These are phyloP conservation scores for Oreochromis spilurus DNA, from an alignment of 2,113 vertebrate genomes.

Conservation along the genomic window DNA sequence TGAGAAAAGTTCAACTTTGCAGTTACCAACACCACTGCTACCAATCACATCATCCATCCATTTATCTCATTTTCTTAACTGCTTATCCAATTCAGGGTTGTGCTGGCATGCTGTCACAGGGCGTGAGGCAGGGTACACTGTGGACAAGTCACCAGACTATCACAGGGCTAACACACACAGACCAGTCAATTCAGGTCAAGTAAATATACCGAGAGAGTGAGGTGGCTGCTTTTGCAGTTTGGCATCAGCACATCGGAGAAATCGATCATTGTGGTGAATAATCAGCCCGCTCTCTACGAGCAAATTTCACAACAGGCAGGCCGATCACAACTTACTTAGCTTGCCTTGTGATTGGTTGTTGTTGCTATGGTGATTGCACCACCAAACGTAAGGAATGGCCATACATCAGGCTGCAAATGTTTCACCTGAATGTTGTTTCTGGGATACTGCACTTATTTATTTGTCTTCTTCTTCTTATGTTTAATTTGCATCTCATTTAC, in stretches of 20 bases:
- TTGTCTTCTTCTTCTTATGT: not conserved
- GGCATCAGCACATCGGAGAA: not conserved
- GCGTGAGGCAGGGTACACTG: not conserved
- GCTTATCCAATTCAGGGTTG: not conserved
- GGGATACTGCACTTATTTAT: not conserved
- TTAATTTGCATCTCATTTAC: not conserved
- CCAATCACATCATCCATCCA: not conserved
- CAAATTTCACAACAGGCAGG: not conserved
- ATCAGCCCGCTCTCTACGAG: not conserved
- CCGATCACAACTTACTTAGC: not conserved
- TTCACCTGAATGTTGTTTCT: not conserved
- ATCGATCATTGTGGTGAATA: not conserved
- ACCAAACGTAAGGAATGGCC: not conserved
- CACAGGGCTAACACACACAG: not conserved
- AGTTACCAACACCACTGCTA: not conserved
- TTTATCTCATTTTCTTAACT: not conserved
- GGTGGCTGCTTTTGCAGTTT: not conserved
- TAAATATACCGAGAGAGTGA: accelerated
- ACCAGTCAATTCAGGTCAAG: not conserved
- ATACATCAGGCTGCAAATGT: not conserved
- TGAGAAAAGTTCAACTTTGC: not conserved
- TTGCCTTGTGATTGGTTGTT: not conserved
- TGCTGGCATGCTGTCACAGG: not conserved
- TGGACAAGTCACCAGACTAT: not conserved
- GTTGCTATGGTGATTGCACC: not conserved